phyloP scores from a whole-genome alignment of 2,113 vertebrate species.

The Melanerpes aurifrons region DNA sequence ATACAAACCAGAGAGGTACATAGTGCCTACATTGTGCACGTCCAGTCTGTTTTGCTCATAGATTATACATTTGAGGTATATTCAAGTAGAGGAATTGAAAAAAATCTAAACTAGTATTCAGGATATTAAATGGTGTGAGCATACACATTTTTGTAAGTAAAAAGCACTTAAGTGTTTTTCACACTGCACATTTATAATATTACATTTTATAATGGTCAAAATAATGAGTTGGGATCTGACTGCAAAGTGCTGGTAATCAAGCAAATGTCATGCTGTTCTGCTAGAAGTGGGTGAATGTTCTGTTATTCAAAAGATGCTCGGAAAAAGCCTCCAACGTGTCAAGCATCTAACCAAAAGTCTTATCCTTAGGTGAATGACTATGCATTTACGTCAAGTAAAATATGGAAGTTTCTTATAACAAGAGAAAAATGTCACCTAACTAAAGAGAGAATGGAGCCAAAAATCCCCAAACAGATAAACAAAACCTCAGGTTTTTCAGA shows the following conservation, averaged over 20 bases:
- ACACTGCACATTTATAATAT: background rate
- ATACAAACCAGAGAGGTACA: background rate
- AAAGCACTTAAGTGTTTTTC: background rate
- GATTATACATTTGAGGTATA: background rate
- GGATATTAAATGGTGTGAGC: background rate
- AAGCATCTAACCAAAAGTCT: background rate
- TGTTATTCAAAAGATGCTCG: background rate
- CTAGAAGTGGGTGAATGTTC: background rate
- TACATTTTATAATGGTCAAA: background rate
- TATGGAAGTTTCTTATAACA: background rate
- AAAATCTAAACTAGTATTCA: background rate
- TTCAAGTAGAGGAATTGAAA: background rate
- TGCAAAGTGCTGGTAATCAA: background rate
- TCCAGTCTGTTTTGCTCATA: background rate
- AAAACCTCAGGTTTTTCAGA: background rate
- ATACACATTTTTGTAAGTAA: background rate
- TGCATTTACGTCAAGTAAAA: background rate
- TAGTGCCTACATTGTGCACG: background rate
- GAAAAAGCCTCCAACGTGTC: background rate
- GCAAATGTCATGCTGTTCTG: background rate
- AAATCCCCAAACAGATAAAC: no score
- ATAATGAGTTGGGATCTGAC: background rate
- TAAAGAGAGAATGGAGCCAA: background rate
- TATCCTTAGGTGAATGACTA: background rate
- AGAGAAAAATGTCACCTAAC: background rate